Evolutionary conservation across 2,797 vertebrate species (phyloP).

Genomic region (Zalophus californianus): DNA sequence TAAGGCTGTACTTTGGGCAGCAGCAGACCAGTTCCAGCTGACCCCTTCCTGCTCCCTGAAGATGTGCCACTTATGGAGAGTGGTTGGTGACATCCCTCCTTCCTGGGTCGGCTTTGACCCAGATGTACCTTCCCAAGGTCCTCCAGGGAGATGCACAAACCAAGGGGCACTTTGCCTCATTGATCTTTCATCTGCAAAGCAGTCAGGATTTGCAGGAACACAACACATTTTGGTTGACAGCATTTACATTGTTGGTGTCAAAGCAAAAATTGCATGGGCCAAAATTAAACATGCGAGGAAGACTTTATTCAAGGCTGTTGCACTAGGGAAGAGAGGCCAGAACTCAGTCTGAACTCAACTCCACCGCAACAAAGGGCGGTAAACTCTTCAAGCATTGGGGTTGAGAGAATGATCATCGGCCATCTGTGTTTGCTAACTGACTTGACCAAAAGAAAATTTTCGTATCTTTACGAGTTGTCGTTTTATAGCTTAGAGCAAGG

Average conservation of each 20-base stretch:
- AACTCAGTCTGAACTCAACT: neutral
- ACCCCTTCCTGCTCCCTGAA: neutral
- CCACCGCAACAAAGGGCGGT: neutral
- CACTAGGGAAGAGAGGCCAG: neutral
- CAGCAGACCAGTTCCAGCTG: neutral
- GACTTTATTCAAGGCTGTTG: neutral
- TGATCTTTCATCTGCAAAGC: neutral
- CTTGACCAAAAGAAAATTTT: constrained; percentile 10
- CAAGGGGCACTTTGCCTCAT: neutral
- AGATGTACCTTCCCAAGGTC: neutral
- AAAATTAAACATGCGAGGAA: neutral
- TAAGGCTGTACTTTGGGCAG: neutral
- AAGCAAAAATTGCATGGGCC: neutral
- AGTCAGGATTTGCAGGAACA: neutral
- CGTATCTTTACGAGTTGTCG: neutral
- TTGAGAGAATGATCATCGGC: neutral
- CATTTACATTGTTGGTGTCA: neutral
- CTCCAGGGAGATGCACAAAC: neutral
- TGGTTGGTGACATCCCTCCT: neutral
- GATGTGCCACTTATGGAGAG: neutral
- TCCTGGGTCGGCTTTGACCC: neutral
- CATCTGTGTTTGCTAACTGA: neutral
- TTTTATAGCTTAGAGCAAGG: neutral
- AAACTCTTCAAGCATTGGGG: neutral
- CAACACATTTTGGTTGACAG: neutral